A percentile compares a stretch with the other conserved stretches of the same genome.
phyloP scores from a whole-genome alignment of 2,113 vertebrate genomes.

The Gracilinanus agilis region DNA sequence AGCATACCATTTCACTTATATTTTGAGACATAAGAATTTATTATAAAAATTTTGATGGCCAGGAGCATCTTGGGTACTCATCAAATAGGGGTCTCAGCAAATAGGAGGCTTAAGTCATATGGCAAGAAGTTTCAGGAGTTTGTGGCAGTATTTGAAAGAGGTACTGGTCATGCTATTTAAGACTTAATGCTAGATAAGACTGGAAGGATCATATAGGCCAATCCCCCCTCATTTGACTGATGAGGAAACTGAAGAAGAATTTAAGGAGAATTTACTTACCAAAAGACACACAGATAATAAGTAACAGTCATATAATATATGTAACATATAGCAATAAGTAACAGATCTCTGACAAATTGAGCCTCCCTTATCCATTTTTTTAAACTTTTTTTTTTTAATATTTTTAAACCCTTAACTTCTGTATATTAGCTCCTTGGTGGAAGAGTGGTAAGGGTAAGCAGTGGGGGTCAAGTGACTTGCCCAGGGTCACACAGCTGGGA shows the following conservation, averaged over 20 bases:
- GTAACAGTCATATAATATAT: too few species aligned
- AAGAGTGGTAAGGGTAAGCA: too few species aligned
- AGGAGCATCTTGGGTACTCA: background rate
- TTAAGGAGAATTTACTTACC: background rate
- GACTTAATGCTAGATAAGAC: background rate
- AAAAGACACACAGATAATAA: background rate
- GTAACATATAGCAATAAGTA: too few species aligned
- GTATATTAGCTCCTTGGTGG: too few species aligned
- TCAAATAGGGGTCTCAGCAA: background rate
- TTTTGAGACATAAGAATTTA: constrained; percentile 15
- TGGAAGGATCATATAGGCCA: background rate
- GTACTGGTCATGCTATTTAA: background rate
- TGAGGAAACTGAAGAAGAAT: background rate
- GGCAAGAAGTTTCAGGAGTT: background rate
- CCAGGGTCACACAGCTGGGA: too few species aligned
- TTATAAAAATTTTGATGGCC: background rate
- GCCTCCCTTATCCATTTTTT: too few species aligned
- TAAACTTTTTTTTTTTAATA: too few species aligned
- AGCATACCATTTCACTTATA: background rate
- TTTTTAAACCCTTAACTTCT: too few species aligned
- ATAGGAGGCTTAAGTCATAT: background rate
- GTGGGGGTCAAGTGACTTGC: too few species aligned
- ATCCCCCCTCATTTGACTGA: background rate
- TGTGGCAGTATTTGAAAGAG: background rate
- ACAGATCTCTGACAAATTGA: too few species aligned